Evolutionary conservation across 2,113 vertebrate genomes (phyloP).

Genomic region (Myxocyprinus asiaticus): DNA sequence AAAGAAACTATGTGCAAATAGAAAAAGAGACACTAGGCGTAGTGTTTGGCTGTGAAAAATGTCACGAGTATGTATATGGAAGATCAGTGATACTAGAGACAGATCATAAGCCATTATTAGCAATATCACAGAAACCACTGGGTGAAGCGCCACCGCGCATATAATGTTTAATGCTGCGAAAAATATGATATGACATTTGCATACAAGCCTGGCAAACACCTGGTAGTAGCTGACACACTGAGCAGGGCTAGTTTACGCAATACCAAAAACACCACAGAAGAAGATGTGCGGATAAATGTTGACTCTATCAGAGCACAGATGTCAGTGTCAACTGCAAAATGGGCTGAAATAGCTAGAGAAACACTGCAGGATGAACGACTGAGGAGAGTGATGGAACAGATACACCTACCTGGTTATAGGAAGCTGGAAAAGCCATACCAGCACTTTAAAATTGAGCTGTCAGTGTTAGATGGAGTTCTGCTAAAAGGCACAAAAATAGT

Average conservation of each 20-base stretch:
- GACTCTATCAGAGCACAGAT: slow-evolving; percentile 28
- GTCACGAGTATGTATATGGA: slow-evolving; percentile 34
- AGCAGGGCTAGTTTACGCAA: slow-evolving; percentile 5
- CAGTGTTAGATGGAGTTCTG: slow-evolving; percentile 12
- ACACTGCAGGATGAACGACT: slow-evolving; percentile 11
- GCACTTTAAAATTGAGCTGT: slow-evolving; percentile 26
- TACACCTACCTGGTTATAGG: neutral
- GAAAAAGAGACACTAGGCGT: slow-evolving; percentile 38
- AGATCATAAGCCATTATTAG: slow-evolving; percentile 36
- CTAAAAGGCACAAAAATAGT: slow-evolving; percentile 21
- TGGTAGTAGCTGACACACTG: slow-evolving; percentile 32
- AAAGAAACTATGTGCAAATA: slow-evolving; percentile 37
- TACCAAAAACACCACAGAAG: slow-evolving; percentile 17
- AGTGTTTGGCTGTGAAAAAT: slow-evolving; percentile 43
- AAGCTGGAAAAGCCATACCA: slow-evolving; percentile 25
- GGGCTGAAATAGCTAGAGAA: slow-evolving; percentile 30
- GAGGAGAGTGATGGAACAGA: slow-evolving; percentile 26
- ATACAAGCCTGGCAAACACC: slow-evolving; percentile 36
- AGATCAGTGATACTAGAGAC: slow-evolving; percentile 35
- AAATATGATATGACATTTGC: slow-evolving; percentile 41
- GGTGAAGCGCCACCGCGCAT: slow-evolving; percentile 10
- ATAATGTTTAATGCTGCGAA: slow-evolving; percentile 34
- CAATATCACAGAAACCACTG: slow-evolving; percentile 19
- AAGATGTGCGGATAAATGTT: slow-evolving; percentile 29
- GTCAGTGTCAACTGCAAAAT: slow-evolving; percentile 22